Evolutionary conservation across 2,113 vertebrate species (phyloP), one percentile per base, ranked within the genome.

Genomic region (Catharus fuscescens): DNA sequence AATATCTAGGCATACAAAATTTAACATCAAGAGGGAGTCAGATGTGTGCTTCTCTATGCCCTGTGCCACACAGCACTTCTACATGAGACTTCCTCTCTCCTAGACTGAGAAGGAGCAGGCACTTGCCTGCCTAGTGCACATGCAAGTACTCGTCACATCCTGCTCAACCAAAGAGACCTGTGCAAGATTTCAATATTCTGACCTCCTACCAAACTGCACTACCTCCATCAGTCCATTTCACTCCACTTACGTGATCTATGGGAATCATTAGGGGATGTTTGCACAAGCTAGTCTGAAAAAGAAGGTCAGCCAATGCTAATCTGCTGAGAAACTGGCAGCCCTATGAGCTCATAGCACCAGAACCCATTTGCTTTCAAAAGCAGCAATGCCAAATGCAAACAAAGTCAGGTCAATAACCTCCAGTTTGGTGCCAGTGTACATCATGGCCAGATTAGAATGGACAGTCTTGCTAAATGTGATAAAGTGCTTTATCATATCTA

Each of bases 331-430:
- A 96, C 88, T 34, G 94, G 66, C 60, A 92, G 71, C 10, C 28
- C 28, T 15, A 2, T 7, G 17, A 62, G 14, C n/a, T 54, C 0
- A 2, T 56, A 90, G 77, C 21, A 86, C 61, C 57, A 94, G 65
- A 44, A 38, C 26, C 40, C 44, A 14, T 74, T 72, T 94, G 71
- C 45, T 92, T 57, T 18, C 11, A 91, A 92, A 93, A 82, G 62
- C 64, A 34, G 42, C 38, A n/a, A 64, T 3, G 5, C 88, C 66
- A 93, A 32, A 61, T 45, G 67, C 81, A 95, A 88, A 95, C 40
- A 76, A 92, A 31, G 18, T 70, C 73, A 66, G 81, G 80, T 86
- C 87, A 90, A 94, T 91, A 93, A 95, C 81, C 93, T 96, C 86
- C 48, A 91, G 66, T 56, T 78, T 48, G 60, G 47, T 69, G 29